These are phyloP conservation scores for Lophotriccus pileatus DNA, from an alignment of 2,797 vertebrate genomes.

Conservation along the genomic window DNA sequence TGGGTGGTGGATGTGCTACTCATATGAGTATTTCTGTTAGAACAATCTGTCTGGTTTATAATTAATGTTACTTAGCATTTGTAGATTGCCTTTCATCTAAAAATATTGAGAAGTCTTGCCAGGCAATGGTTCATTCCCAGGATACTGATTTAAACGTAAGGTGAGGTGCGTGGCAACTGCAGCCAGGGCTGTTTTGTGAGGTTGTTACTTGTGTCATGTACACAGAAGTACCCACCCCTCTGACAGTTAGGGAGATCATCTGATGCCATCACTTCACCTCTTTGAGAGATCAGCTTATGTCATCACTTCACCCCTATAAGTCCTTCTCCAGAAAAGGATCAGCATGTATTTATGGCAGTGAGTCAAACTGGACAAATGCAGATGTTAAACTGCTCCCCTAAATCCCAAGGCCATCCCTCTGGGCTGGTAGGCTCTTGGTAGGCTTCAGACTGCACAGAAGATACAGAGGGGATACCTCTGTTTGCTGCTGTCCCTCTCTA, in stretches of 20 bases:
- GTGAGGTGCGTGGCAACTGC: background rate
- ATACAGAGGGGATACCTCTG: background rate
- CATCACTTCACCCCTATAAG: background rate
- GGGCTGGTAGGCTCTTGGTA: too few species aligned
- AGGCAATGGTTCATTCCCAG: background rate
- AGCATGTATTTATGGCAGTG: background rate
- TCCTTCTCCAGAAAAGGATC: background rate
- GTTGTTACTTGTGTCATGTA: background rate
- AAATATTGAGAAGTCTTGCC: background rate
- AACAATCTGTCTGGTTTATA: constrained; percentile 21
- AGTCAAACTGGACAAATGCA: background rate
- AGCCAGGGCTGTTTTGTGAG: background rate
- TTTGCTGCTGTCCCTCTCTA: background rate
- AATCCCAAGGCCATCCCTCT: background rate
- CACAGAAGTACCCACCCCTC: background rate
- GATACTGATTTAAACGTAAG: background rate
- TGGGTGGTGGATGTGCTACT: background rate
- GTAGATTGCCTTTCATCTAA: background rate
- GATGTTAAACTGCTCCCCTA: background rate
- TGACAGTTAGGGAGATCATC: background rate
- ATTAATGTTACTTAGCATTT: background rate
- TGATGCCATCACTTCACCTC: background rate
- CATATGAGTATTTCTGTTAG: background rate
- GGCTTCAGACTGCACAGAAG: background rate
- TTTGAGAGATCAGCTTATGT: background rate